Conservation (phyloP, 2,797 vertebrate genomes). For the Spatula clypeata region DNA sequence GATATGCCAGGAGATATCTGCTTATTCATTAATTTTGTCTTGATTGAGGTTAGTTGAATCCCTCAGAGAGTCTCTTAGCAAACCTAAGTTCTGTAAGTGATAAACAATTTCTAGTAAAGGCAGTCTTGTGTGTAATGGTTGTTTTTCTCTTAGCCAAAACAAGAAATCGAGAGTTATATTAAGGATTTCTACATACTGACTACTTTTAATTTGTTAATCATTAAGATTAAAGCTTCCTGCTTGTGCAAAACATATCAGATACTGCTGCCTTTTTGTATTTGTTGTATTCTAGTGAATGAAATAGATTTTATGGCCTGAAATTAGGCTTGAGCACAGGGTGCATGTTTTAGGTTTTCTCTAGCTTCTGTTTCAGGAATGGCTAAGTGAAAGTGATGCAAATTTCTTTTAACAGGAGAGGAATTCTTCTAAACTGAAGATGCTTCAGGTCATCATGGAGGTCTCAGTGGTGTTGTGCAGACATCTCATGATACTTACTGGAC, state of each 20-base stretch:
- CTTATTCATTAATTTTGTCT: slow-evolving; percentile 64
- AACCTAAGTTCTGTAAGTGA: slow-evolving; percentile 7
- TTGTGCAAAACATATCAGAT: background rate
- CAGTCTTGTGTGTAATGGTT: background rate
- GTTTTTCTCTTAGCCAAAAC: slow-evolving; percentile 8
- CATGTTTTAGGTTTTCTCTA: background rate
- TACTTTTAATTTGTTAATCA: background rate
- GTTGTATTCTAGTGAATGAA: background rate
- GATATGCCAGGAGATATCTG: slow-evolving; percentile 43
- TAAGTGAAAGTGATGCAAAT: background rate
- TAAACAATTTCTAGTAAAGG: slow-evolving; percentile 23
- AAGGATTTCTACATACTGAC: background rate
- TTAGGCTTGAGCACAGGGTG: background rate
- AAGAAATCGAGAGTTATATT: background rate
- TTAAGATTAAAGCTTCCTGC: background rate
- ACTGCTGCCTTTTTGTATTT: background rate
- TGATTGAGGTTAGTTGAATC: slow-evolving; percentile 53
- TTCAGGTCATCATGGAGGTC: background rate
- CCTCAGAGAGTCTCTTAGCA: background rate
- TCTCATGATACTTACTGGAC: background rate
- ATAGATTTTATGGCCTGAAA: background rate
- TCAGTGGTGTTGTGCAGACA: background rate
- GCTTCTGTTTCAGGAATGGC: background rate
- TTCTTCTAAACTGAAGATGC: background rate
- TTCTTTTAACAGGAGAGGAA: slow-evolving; percentile 4